phyloP scores from a whole-genome alignment of 2,888 invertebrate species.

The Papilio demoleus region DNA sequence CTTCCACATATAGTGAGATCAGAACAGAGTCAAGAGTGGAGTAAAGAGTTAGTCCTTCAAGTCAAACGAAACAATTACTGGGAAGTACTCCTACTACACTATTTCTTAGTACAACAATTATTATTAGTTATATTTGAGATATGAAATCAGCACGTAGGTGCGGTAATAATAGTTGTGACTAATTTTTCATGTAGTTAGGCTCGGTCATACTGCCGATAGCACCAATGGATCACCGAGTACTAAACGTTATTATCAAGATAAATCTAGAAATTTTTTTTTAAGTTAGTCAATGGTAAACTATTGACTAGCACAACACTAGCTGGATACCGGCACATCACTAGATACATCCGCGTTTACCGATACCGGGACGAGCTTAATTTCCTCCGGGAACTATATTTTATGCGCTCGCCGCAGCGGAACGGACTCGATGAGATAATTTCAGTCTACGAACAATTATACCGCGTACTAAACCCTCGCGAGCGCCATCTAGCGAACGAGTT shows the following conservation, averaged over 20 bases:
- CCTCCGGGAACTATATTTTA: conserved; percentile 39
- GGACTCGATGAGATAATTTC: conserved; percentile 21
- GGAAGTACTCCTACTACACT: too few species aligned
- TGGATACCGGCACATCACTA: background rate
- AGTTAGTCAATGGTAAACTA: background rate
- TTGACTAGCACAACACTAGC: background rate
- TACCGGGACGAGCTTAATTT: conserved; percentile 31
- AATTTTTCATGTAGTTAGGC: background rate
- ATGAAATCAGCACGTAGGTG: background rate
- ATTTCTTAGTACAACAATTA: too few species aligned
- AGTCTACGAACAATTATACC: conserved; percentile 19
- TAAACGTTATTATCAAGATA: too few species aligned
- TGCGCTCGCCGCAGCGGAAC: conserved; percentile 14
- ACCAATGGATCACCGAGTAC: background rate
- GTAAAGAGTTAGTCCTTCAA: background rate
- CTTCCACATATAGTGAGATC: too few species aligned
- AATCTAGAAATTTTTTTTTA: too few species aligned
- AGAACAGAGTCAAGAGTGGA: background rate
- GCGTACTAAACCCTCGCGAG: background rate
- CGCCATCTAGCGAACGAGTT: background rate
- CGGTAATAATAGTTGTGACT: conserved; percentile 15
- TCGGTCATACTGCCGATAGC: background rate
- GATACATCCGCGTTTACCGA: conserved; percentile 1
- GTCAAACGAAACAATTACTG: background rate
- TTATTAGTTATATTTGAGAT: too few species aligned